Conservation (phyloP, 37 sponge, comb jelly and placozoan genomes). For the Halisarca cf. caerulea region DNA sequence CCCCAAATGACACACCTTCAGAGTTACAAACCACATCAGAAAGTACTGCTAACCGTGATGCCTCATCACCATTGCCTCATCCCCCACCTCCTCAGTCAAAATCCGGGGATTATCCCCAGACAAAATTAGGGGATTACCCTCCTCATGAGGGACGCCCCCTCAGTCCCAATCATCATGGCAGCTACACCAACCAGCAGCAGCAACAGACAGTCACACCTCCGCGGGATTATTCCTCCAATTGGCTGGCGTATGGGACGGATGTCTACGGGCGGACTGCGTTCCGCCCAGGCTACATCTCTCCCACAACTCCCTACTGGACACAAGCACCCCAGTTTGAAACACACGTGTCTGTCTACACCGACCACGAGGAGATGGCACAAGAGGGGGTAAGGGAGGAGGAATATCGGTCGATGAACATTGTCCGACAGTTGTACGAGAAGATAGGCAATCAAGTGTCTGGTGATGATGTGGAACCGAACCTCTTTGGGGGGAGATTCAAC, state of each 20-base stretch:
- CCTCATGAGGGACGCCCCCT: no score
- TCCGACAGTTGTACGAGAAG: not conserved
- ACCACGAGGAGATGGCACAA: not conserved
- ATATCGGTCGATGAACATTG: not conserved
- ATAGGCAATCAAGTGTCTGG: not conserved
- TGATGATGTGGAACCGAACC: not conserved
- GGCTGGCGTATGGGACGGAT: not conserved
- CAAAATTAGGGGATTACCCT: no score
- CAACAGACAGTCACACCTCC: no score
- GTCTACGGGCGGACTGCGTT: not conserved
- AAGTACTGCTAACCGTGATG: no score
- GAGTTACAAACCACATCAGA: no score
- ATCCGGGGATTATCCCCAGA: no score
- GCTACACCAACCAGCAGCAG: no score
- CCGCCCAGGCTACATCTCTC: not conserved
- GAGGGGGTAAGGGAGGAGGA: not conserved
- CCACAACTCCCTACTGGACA: constrained; percentile 1
- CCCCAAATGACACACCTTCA: no score
- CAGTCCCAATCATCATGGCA: no score
- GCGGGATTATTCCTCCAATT: not conserved
- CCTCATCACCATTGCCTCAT: no score
- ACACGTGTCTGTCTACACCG: not conserved
- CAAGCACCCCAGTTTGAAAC: not conserved
- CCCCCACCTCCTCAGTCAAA: no score
- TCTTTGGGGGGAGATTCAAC: not conserved